Conservation (phyloP, 2,888 invertebrate species). For the Heliconius sara region DNA sequence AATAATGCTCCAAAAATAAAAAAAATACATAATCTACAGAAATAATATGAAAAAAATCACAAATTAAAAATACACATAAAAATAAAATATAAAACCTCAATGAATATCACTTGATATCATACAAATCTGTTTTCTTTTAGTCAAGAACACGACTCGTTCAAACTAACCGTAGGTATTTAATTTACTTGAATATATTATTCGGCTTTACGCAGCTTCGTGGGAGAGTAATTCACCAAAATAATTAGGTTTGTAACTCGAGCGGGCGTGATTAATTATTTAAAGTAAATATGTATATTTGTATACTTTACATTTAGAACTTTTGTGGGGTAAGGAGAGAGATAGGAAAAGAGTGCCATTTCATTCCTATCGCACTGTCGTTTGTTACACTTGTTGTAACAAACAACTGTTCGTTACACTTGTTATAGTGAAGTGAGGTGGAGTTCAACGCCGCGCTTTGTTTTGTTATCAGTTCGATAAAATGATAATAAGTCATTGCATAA, state of each 20-base stretch:
- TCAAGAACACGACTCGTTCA: neutral
- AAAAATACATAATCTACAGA: neutral
- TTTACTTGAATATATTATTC: constrained; percentile 19
- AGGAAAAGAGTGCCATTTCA: no score
- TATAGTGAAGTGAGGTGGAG: no score
- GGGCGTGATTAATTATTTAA: constrained; percentile 22
- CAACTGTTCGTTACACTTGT: no score
- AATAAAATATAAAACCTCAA: neutral
- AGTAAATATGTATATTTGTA: neutral
- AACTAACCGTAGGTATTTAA: constrained; percentile 2
- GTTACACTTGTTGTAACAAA: no score
- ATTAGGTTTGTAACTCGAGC: constrained; percentile 14
- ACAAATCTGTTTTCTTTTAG: constrained; percentile 15
- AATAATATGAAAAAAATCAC: neutral
- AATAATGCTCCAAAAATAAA: no score
- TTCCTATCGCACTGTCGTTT: no score
- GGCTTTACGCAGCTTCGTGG: constrained; percentile 3
- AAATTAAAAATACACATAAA: neutral
- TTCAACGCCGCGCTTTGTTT: no score
- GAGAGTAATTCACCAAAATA: constrained; percentile 20
- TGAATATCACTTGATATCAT: neutral
- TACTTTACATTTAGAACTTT: neutral
- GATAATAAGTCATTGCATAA: no score
- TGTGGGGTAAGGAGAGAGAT: neutral
- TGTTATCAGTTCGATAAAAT: no score